Conservation (phyloP, 2,888 invertebrate species). For the Drosophila aldrichi region DNA sequence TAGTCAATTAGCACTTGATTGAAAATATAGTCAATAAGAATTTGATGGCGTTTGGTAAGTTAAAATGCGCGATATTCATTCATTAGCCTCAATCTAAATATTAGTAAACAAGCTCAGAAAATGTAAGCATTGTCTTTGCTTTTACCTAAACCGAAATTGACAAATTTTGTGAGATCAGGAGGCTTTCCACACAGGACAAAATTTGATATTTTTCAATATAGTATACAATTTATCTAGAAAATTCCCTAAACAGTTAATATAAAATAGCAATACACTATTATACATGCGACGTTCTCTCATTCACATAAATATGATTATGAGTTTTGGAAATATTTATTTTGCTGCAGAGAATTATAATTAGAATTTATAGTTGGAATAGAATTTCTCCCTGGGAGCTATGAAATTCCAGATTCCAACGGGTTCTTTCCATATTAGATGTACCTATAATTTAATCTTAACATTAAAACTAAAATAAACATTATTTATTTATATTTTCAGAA, state of each 20-base stretch:
- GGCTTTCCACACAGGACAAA: background rate
- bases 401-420: too few species aligned
- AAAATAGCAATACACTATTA: too few species aligned
- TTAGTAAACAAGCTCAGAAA: background rate
- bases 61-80: background rate
- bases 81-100: background rate
- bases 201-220: background rate
- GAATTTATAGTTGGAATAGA: background rate
- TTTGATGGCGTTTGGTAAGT: conserved; percentile 1
- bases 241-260: too few species aligned
- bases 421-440: too few species aligned
- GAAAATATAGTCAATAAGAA: conserved; percentile 1
- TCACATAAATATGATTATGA: background rate
- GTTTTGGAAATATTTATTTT: background rate
- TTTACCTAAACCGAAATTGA: too few species aligned
- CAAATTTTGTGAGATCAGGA: background rate
- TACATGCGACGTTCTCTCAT: background rate
- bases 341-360: background rate
- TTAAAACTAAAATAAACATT: background rate
- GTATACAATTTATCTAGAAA: background rate
- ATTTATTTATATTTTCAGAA: conserved; percentile 16
- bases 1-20: background rate
- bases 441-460: background rate
- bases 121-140: background rate
- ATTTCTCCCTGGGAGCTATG: background rate